These are phyloP conservation scores for Sebastes taczanowskii DNA, from an alignment of 2,797 vertebrate species.

Conservation along the genomic window DNA sequence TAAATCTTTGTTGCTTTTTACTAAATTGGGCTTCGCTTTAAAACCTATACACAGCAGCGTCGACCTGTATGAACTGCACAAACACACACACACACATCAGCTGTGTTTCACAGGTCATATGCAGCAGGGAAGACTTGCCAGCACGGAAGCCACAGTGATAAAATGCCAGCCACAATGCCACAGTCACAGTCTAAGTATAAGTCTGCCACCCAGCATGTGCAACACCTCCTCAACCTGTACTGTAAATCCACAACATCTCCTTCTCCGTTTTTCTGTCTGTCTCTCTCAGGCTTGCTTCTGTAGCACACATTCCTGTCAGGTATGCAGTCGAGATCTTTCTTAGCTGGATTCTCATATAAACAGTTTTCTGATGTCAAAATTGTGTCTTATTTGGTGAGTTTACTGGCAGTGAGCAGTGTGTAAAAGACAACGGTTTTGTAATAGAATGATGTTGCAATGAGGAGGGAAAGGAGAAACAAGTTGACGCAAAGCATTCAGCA, in stretches of 20 bases:
- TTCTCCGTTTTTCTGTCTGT: neutral
- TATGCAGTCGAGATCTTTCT: neutral
- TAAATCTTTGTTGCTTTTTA: slow-evolving; percentile 45
- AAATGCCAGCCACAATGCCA: slow-evolving; percentile 44
- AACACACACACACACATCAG: slow-evolving; percentile 32
- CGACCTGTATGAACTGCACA: neutral
- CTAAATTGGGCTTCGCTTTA: slow-evolving; percentile 36
- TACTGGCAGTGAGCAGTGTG: neutral
- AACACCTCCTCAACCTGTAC: slow-evolving; percentile 16
- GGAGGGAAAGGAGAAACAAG: neutral
- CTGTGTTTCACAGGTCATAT: slow-evolving; percentile 24
- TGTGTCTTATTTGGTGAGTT: neutral
- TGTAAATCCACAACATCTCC: slow-evolving; percentile 19
- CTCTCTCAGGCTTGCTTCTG: neutral
- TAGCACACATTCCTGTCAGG: neutral
- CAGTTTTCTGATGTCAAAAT: neutral
- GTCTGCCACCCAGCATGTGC: slow-evolving; percentile 28
- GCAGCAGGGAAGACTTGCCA: slow-evolving; percentile 24
- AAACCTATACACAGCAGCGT: slow-evolving; percentile 8
- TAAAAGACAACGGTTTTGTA: neutral
- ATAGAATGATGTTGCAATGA: neutral
- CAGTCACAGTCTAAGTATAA: slow-evolving; percentile 48
- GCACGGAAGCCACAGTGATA: slow-evolving; percentile 52
- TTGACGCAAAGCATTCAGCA: neutral
- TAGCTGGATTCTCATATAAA: neutral